Base-by-base conservation (phyloP, 2,888 invertebrate species). In the Junonia oenone region DNA sequence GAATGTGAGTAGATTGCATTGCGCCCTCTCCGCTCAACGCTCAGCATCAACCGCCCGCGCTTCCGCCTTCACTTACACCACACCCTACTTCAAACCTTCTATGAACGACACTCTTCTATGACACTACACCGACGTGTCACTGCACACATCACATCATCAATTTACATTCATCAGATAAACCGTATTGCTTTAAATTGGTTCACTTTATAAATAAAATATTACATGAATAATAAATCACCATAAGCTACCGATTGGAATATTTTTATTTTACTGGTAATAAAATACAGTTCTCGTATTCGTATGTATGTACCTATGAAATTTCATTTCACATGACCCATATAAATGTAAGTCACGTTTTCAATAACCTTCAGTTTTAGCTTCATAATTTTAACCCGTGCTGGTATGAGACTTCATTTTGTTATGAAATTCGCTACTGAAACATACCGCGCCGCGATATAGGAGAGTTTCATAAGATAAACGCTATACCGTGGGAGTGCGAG, bases 321-420 rank as follows among this genome's bases (percentile, higher is more conserved):
- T 78, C 69, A 76, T 81, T 79, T 63, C 74, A 77, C 73, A 77
- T 74, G 74, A 75, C 75, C 82, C 73, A 83, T 87, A 85, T 87
- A 87, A 86, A 89, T 88, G 89, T 88, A 85, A 84, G 88, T 87
- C 89, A 90, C 89, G 89, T 89, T 85, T 90, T 88, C 89, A 90
- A 90, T 90, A 90, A 88, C 87, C 82, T 84, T 83, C 88, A 86
- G 86, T 89, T 89, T 89, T 84, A 87, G 87, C 86, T 86, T 89
- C 88, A 88, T 88, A 88, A 88, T 89, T 89, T 88, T 78, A 86
- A 83, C 86, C 83, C 84, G 68, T 72, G 75, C 81, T 81, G 81
- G 84, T 89, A 87, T 88, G 83, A 84, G 78, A 85, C 77, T 84
- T 83, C 84, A 86, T 87, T 85, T 83, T 82, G 84, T 84, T 83